Evolutionary conservation across 2,113 vertebrate species (phyloP).

Genomic region (Diadophis punctatus): DNA sequence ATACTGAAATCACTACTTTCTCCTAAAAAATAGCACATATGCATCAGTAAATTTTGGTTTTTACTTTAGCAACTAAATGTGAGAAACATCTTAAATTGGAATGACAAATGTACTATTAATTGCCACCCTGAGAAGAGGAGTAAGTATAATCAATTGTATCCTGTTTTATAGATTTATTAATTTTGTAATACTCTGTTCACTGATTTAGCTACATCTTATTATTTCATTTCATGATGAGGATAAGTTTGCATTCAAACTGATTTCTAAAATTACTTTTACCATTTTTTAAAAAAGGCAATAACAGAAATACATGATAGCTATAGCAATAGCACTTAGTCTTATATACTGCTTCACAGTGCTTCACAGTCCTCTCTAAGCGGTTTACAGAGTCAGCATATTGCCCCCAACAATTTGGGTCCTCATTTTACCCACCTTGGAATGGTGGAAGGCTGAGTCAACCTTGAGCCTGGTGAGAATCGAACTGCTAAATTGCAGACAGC

Average conservation of each 20-base stretch:
- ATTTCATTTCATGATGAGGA: not conserved
- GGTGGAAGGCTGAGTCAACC: no score
- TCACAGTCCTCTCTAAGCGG: no score
- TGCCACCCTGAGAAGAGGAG: not conserved
- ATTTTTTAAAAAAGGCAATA: not conserved
- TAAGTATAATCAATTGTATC: not conserved
- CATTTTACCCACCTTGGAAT: no score
- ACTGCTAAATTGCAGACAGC: no score
- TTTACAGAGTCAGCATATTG: no score
- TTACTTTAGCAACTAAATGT: not conserved
- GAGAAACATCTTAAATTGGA: not conserved
- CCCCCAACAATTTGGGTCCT: no score
- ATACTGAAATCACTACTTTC: not conserved
- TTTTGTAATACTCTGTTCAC: not conserved
- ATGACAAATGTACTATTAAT: not conserved
- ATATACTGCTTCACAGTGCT: no score
- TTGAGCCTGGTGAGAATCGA: no score
- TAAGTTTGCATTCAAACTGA: not conserved
- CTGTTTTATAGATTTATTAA: not conserved
- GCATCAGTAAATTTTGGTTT: not conserved
- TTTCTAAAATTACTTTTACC: not conserved
- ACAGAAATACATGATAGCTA: no score
- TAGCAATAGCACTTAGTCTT: no score
- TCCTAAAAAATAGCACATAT: not conserved
- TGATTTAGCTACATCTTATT: not conserved